A percentile compares a stretch with the other conserved stretches of the same genome.
phyloP scores from a whole-genome alignment of 37 sponge, comb jelly and placozoan genomes.

The Cladorhizidae sp. region DNA sequence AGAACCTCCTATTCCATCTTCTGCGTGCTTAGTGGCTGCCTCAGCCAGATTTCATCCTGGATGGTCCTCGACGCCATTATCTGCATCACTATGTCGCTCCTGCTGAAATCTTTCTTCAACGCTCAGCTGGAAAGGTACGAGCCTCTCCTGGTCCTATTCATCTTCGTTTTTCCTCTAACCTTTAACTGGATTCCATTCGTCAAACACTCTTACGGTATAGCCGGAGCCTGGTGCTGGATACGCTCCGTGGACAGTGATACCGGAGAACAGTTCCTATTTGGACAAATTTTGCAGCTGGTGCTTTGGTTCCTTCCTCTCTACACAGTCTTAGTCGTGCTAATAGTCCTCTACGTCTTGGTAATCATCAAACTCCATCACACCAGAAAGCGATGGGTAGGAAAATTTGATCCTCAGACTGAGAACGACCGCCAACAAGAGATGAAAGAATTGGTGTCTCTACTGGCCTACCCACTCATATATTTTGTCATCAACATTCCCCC shows the following conservation, averaged over 20 bases:
- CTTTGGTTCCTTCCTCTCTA: conserved; percentile 57
- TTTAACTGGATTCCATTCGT: conserved; percentile 72
- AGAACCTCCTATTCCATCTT: background rate
- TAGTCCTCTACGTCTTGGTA: conserved; percentile 17
- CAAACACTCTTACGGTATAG: conserved; percentile 44
- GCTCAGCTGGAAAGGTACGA: background rate
- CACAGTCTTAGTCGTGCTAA: conserved; percentile 7
- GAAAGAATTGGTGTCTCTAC: conserved; percentile 18
- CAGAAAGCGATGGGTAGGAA: background rate
- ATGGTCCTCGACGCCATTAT: background rate
- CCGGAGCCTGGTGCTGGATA: conserved; percentile 81
- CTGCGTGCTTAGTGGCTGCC: conserved; percentile 42
- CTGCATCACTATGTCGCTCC: conserved; percentile 29
- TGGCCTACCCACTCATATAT: conserved; percentile 35
- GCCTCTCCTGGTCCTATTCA: background rate
- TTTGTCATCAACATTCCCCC: conserved; percentile 30
- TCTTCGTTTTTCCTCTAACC: conserved; percentile 35
- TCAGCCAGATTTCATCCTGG: background rate
- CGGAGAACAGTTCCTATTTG: conserved; percentile 7
- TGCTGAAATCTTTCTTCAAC: conserved; percentile 16
- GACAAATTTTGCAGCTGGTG: conserved; percentile 21
- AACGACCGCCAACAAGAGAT: background rate
- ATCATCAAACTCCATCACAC: background rate
- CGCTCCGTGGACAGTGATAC: conserved; percentile 5
- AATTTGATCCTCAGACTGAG: background rate